Evolutionary conservation across 2,888 invertebrate species (phyloP), one percentile per base, ranked within the genome.

Genomic region (Microctonus aethiopoides): DNA sequence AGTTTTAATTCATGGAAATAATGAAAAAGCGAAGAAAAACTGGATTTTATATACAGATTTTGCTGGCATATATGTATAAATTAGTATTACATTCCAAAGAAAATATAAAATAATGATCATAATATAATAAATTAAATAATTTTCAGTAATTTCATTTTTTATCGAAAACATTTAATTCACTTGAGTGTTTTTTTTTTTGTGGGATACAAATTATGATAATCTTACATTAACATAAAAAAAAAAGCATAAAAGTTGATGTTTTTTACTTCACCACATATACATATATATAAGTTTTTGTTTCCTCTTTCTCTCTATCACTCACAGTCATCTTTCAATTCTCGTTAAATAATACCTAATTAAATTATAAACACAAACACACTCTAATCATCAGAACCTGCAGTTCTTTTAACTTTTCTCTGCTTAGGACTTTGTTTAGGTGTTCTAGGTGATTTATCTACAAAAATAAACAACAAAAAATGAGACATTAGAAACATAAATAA

Each of bases 341-440:
- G 57, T 72, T 72, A 75, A 76, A 73, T 75, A 70, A 74, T 70
- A 72, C 61, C 65, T 74, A 74, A 24, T 54, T 62, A 71, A 73
- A 72, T 70, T 76, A 72, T 75, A 66, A 71, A 70, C 62, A 74
- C 71, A 62, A 75, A 79, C 74, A 76, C 72, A 70, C 68, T 76
- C 87, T 85, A 89, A 80, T 92, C 91, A 84, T 92, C 92, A 74
- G 92, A 92, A 76, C 93, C 93, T 62, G 90, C 92, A 65, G 92
- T 89, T 85, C 92, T 90, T 87, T 94, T 94, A 54, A 91, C 91
- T 88, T 94, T 95, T 83, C 94, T 91, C 87, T 92, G 89, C 81
- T 92, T 92, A 65, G 94, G 94, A 75, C 94, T 94, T 83, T 92
- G 92, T 22, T 90, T 90, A 29, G 89, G 88, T 83, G 89, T 91